These are phyloP conservation scores for Drosophila pseudoananassae DNA, from an alignment of 1,140 invertebrate species.

Conservation along the genomic window DNA sequence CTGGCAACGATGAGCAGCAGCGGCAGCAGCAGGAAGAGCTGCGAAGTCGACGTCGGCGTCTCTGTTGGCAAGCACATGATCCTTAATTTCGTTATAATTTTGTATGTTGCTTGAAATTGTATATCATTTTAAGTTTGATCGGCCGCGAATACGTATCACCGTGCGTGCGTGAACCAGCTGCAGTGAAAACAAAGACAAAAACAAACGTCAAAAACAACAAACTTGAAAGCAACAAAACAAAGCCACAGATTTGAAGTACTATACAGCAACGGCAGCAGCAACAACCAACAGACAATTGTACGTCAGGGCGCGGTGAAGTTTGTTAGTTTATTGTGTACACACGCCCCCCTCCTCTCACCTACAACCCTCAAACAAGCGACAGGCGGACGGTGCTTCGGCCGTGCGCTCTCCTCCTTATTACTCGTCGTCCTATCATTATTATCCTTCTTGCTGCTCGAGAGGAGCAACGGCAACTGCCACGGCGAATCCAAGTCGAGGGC, in stretches of 20 bases:
- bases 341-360: neutral
- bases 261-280: too few relatives aligned
- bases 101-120: slow-evolving; percentile 83
- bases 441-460: slow-evolving; percentile 1
- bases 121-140: slow-evolving; percentile 84
- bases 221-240: slow-evolving; percentile 10
- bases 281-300: slow-evolving; percentile 1
- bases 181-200: slow-evolving; percentile 30
- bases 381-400: neutral
- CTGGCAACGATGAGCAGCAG: slow-evolving; percentile 2
- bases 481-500: neutral
- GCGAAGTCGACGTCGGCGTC: slow-evolving; percentile 38
- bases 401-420: neutral
- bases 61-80: slow-evolving; percentile 72
- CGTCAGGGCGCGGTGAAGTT: slow-evolving; percentile 15
- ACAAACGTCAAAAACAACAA: slow-evolving; percentile 1
- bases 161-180: slow-evolving; percentile 63
- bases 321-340: slow-evolving; percentile 19
- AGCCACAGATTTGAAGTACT: slow-evolving; percentile 1
- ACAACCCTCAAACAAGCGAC: neutral
- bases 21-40: slow-evolving; percentile 26
- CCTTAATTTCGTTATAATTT: slow-evolving; percentile 84
- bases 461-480: neutral
- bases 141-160: slow-evolving; percentile 83
- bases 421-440: slow-evolving; percentile 1